Conservation (phyloP, 2,113 vertebrate species). For the Nanorana parkeri region DNA sequence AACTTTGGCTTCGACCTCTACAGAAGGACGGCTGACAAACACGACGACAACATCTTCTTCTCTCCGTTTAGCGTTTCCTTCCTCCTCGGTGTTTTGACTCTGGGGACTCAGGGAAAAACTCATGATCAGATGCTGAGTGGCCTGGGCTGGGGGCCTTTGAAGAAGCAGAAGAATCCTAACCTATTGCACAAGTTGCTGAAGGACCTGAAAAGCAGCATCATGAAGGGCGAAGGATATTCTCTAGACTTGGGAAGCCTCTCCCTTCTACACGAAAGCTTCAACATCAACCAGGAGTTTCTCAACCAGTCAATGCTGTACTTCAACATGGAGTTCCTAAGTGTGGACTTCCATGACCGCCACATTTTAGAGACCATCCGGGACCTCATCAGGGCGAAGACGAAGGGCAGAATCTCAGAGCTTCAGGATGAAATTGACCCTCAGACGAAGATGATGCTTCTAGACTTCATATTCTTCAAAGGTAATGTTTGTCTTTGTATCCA, state of each 20-base stretch:
- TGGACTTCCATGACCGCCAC: slow-evolving; percentile 76
- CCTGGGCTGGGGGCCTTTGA: slow-evolving; percentile 74
- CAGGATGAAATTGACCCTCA: slow-evolving; percentile 73
- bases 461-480: slow-evolving; percentile 89
- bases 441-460: slow-evolving; percentile 79
- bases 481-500: slow-evolving; percentile 56
- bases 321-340: slow-evolving; percentile 72
- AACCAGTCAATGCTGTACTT: slow-evolving; percentile 81
- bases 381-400: slow-evolving; percentile 76
- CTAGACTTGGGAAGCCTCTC: slow-evolving; percentile 76
- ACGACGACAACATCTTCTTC: slow-evolving; percentile 86
- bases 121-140: slow-evolving; percentile 73
- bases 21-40: slow-evolving; percentile 79
- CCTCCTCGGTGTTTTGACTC: slow-evolving; percentile 71
- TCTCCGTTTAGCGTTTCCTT: slow-evolving; percentile 85
- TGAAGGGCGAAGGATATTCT: slow-evolving; percentile 71
- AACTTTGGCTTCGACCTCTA: slow-evolving; percentile 90
- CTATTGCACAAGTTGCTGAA: slow-evolving; percentile 78
- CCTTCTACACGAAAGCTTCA: slow-evolving; percentile 76
- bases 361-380: slow-evolving; percentile 78
- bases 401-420: slow-evolving; percentile 74
- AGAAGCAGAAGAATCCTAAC: slow-evolving; percentile 58
- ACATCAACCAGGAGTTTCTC: slow-evolving; percentile 72
- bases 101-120: slow-evolving; percentile 78
- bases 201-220: slow-evolving; percentile 75